Evolutionary conservation across 2,888 invertebrate species (phyloP), one percentile per base, ranked within the genome.

Genomic region (Tinea trinotella): DNA sequence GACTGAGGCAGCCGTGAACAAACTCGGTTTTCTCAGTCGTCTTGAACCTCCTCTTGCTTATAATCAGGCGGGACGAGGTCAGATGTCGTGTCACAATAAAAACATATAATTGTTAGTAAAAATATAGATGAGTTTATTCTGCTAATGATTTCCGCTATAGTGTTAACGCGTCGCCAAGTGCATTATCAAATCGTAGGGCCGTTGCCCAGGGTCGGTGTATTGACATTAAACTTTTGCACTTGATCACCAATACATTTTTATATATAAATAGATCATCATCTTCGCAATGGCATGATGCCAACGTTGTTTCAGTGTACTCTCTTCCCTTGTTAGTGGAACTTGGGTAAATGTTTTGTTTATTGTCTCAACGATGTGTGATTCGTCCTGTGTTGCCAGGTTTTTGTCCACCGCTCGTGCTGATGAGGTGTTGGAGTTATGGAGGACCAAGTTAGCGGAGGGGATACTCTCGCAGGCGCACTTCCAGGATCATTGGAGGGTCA

Each of bases 401-500:
- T 71, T 75, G 56, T 59, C 82, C 63, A 78, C 82, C 52, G 71
- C 75, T 56, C 71, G 76, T 20, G 80, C 76, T n/a, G 82, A 81
- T 53, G 80, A 75, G 2, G 70, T 80, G 5, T 72, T 84, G 61
- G 84, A 81, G 61, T 63, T 76, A 61, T 92, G 92, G 92, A 83
- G 88, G 64, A 59, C 70, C 56, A 88, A 89, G 64, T 87, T 90
- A 74, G 88, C 88, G 66, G 87, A 87, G 57, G 83, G 81, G 5
- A 75, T 85, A 18, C 75, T 92, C n/a, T 78, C 89, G 0, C 81
- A 86, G 7, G 72, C 87, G 2, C 88, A 91, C 68, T 92, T 93
- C 64, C 88, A 90, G 62, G 90, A 91, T 58, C 90, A 92, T 64
- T 93, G 93, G 93, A 79, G 90, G 52, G 81, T 89, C 52, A 91